These are phyloP conservation scores for Drosophila sucinea DNA, from an alignment of 1,140 invertebrate species.

Conservation along the genomic window DNA sequence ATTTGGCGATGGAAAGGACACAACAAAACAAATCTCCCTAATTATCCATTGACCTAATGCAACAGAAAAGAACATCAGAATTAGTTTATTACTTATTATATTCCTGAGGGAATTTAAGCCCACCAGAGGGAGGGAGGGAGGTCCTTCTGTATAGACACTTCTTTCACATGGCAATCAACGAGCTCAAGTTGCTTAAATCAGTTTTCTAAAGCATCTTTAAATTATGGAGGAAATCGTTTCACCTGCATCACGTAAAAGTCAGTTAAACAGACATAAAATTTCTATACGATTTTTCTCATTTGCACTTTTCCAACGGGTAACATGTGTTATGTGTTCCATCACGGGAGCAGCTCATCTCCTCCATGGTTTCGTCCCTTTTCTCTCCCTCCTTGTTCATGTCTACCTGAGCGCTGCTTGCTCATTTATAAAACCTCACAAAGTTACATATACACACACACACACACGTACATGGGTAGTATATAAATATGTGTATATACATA, in stretches of 20 bases:
- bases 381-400: constrained; percentile 15
- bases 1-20: no score
- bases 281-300: neutral
- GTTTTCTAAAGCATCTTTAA: no score
- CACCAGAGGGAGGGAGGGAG: no score
- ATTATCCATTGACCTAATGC: no score
- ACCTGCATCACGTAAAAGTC: neutral
- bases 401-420: constrained; percentile 43
- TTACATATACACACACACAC: constrained; percentile 16
- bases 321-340: neutral
- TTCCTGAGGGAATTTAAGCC: no score
- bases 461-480: neutral
- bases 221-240: neutral
- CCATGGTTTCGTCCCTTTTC: neutral
- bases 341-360: constrained; percentile 19
- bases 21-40: no score
- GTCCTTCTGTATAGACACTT: no score
- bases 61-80: no score
- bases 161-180: no score
- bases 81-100: no score
- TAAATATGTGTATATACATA: constrained; percentile 21
- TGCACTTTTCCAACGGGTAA: neutral
- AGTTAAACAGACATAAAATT: neutral
- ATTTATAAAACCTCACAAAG: constrained; percentile 60
- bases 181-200: no score